Percentiles rank a stretch among this genome's conserved stretches.
Conservation (phyloP, 2,113 vertebrate species). For the Fregetta grallaria region DNA sequence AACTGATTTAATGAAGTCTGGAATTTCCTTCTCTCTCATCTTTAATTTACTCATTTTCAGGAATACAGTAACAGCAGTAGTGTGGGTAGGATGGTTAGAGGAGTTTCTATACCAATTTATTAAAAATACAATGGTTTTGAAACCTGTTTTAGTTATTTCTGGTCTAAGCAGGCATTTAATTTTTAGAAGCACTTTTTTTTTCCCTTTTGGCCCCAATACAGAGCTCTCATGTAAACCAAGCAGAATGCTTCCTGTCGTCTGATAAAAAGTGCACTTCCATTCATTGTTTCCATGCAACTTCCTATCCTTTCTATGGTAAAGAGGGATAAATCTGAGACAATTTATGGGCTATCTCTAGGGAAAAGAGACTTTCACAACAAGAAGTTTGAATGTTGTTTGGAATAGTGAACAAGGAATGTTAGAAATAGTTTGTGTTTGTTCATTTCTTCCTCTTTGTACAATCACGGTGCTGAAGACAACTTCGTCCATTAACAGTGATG, state of each 20-base stretch:
- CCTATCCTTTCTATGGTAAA: constrained; percentile 68
- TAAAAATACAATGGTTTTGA: constrained; percentile 36
- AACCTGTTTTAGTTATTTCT: constrained; percentile 37
- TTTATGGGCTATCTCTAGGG: constrained; percentile 57
- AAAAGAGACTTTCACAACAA: constrained; percentile 40
- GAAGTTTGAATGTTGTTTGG: neutral
- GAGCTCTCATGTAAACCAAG: constrained; percentile 59
- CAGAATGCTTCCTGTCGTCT: constrained; percentile 73
- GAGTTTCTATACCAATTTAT: constrained; percentile 8
- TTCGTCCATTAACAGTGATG: neutral
- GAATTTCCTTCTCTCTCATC: constrained; percentile 62
- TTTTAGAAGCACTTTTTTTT: constrained; percentile 1
- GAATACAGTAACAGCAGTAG: constrained; percentile 29
- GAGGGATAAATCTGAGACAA: constrained; percentile 56
- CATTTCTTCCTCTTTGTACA: neutral
- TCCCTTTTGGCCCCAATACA: constrained; percentile 30
- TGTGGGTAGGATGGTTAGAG: neutral
- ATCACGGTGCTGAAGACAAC: neutral
- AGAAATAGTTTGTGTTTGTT: neutral
- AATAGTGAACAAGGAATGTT: neutral
- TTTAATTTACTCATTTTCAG: constrained; percentile 58
- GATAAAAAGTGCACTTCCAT: constrained; percentile 74
- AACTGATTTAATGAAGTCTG: constrained; percentile 58
- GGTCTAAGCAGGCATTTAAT: neutral
- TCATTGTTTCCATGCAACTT: constrained; percentile 74